Conservation (phyloP, 2,113 vertebrate species). For the Sinocyclocheilus anophthalmus region DNA sequence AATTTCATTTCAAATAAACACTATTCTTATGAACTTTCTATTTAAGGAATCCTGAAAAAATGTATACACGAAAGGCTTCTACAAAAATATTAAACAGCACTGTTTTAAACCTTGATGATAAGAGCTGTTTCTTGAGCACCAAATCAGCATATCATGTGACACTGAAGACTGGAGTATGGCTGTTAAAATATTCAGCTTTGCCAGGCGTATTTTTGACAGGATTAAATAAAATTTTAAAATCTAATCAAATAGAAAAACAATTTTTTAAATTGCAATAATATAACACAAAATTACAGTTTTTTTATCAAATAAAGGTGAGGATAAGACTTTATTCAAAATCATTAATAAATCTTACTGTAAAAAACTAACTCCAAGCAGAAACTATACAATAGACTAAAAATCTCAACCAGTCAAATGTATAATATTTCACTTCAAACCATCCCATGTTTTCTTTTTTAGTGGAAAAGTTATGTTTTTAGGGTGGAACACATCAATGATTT, state of each 20-base stretch:
- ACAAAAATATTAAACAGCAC: no score
- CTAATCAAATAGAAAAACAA: background rate
- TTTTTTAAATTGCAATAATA: no score
- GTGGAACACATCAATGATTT: no score
- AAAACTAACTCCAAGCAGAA: no score
- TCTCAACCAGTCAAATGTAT: no score
- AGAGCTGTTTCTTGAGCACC: background rate
- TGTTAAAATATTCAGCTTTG: background rate
- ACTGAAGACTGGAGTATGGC: background rate
- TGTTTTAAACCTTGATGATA: background rate
- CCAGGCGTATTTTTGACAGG: background rate
- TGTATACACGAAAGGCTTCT: no score
- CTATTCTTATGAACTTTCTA: background rate
- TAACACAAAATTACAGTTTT: background rate
- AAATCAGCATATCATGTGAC: background rate
- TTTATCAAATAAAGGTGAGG: background rate
- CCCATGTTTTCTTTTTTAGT: no score
- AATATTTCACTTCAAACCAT: no score
- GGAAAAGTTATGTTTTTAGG: no score
- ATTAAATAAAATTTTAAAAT: background rate
- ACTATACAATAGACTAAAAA: no score
- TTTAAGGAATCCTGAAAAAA: no score
- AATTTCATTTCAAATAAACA: no score
- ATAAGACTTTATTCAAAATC: background rate
- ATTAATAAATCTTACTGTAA: background rate